Evolutionary conservation across 2,797 vertebrate genomes (phyloP).

Genomic region (Hemitrygon akajei): DNA sequence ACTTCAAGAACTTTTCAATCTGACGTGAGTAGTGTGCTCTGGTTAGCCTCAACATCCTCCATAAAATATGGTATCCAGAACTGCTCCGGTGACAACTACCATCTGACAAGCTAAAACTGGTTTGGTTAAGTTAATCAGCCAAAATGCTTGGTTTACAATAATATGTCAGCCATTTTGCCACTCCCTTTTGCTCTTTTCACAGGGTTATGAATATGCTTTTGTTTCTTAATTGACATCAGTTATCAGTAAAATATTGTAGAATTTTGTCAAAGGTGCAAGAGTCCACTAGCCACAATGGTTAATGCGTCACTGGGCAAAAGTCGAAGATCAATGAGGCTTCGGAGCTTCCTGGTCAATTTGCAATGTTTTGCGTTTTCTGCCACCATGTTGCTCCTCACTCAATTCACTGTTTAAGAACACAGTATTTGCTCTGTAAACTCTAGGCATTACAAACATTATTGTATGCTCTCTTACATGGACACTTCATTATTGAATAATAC

Average conservation of each 20-base stretch:
- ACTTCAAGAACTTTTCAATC: too few relatives aligned
- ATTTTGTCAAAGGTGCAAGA: background rate
- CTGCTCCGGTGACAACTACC: background rate
- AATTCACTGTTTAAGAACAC: background rate
- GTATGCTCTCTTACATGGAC: background rate
- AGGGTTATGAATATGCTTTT: background rate
- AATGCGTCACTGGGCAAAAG: background rate
- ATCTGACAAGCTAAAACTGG: background rate
- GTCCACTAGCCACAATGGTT: background rate
- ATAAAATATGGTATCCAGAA: background rate
- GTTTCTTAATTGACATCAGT: background rate
- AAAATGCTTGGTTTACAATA: background rate
- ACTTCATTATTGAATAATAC: background rate
- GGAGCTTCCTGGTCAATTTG: background rate
- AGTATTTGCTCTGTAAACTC: background rate
- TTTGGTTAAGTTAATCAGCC: background rate
- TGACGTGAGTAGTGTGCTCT: too few relatives aligned
- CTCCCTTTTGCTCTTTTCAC: background rate
- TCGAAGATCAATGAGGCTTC: background rate
- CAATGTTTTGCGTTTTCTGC: background rate
- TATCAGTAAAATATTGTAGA: background rate
- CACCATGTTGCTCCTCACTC: background rate
- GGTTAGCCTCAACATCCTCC: background rate
- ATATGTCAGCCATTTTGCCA: background rate
- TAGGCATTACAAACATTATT: background rate